phyloP scores from a whole-genome alignment of 2,888 invertebrate genomes.

The Alcis repandata region DNA sequence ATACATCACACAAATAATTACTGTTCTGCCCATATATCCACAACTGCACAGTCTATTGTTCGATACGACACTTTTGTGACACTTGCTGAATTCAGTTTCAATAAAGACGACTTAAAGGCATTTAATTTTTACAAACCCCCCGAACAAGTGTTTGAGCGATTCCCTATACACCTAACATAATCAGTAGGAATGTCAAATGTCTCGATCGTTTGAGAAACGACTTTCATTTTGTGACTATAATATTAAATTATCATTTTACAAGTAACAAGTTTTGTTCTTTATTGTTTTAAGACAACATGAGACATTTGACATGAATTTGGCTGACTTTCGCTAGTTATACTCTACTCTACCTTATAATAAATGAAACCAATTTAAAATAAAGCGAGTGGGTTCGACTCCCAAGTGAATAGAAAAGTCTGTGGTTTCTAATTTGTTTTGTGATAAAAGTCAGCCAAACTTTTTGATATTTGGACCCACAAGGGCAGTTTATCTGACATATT shows the following conservation, averaged over 20 bases:
- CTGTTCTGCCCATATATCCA: constrained; percentile 64
- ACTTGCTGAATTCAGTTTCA: constrained; percentile 28
- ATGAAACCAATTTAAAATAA: constrained; percentile 1
- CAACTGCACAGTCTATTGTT: constrained; percentile 35
- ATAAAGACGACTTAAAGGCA: constrained; percentile 33
- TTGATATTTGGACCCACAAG: constrained; percentile 43
- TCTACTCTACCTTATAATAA: not conserved
- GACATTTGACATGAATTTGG: constrained; percentile 52
- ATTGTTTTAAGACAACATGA: not conserved
- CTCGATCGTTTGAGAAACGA: constrained; percentile 24
- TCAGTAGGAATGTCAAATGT: constrained; percentile 53
- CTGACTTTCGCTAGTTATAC: constrained; percentile 49
- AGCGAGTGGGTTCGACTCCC: constrained; percentile 62
- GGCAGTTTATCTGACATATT: constrained; percentile 66
- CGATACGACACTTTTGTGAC: constrained; percentile 14
- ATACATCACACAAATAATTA: constrained; percentile 73
- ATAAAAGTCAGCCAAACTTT: constrained; percentile 61
- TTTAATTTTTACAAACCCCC: constrained; percentile 36
- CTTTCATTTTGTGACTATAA: not conserved
- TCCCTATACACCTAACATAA: constrained; percentile 47
- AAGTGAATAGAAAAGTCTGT: constrained; percentile 9
- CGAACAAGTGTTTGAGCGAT: constrained; percentile 35
- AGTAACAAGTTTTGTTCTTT: not conserved
- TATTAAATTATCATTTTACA: not conserved
- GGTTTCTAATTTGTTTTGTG: constrained; percentile 20